Percentiles rank a stretch among this genome's conserved stretches.
Evolutionary conservation across 2,113 vertebrate species (phyloP).

Genomic region (Marcusenius ussheri): DNA sequence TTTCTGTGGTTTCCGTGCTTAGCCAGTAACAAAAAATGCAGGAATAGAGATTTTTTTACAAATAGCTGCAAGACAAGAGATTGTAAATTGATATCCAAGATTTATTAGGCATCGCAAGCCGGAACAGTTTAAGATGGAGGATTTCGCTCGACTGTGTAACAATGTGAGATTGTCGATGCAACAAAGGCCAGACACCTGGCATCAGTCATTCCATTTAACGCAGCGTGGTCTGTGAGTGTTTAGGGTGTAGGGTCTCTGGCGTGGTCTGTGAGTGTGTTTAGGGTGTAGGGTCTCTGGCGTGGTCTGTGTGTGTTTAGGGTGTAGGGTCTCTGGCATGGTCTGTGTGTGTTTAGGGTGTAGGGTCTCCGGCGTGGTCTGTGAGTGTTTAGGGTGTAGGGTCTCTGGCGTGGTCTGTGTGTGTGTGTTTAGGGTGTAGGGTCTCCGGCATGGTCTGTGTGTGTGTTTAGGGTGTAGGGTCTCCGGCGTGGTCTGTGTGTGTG

Average conservation of each 20-base stretch:
- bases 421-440: no score
- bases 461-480: no score
- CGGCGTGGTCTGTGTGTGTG: no score
- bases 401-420: no score
- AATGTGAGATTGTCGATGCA: neutral
- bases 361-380: neutral
- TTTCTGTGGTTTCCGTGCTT: neutral
- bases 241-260: neutral
- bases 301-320: no score
- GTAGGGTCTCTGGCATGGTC: no score
- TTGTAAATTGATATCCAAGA: neutral
- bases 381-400: no score
- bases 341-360: no score
- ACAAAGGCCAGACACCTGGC: neutral
- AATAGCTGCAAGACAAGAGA: neutral
- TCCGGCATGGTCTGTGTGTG: no score
- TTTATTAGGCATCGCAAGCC: neutral
- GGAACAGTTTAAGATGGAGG: neutral
- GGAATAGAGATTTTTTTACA: neutral
- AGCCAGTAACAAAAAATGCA: neutral
- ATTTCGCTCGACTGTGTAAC: neutral
- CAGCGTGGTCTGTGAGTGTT: neutral
- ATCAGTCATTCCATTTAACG: neutral
- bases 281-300: no score
- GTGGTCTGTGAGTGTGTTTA: neutral